A percentile compares a stretch with the other conserved stretches of the same genome.
Conservation (phyloP, 2,797 vertebrate species). For the Hyperoplus lanceolatus region DNA sequence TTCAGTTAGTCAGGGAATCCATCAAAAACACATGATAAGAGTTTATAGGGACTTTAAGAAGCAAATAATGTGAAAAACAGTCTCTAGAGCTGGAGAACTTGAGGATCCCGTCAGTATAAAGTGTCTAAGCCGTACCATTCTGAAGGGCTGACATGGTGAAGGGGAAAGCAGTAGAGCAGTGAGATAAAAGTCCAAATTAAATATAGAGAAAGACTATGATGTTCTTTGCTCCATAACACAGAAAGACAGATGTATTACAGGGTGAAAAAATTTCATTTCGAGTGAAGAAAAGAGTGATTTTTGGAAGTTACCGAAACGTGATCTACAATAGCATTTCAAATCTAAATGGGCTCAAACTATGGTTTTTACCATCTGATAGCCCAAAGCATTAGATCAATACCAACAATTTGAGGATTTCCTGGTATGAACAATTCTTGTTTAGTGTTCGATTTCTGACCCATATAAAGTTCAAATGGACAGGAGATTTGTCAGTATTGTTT, state of each 20-base stretch:
- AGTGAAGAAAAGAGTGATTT: not conserved
- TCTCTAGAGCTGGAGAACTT: not conserved
- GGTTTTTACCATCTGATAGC: not conserved
- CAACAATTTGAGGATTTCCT: not conserved
- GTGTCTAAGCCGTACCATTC: conserved; percentile 23
- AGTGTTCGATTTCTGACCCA: not conserved
- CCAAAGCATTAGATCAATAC: not conserved
- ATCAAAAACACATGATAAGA: conserved; percentile 32
- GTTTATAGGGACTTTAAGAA: conserved; percentile 27
- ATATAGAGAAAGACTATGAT: conserved; percentile 20
- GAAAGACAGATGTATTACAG: not conserved
- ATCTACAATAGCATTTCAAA: not conserved
- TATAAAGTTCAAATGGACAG: not conserved
- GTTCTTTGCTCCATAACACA: conserved; percentile 11
- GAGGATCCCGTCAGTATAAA: conserved; percentile 3
- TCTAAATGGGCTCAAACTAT: not conserved
- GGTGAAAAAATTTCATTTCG: conserved; percentile 6
- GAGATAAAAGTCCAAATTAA: conserved; percentile 23
- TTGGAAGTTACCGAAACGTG: not conserved
- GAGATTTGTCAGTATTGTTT: not conserved
- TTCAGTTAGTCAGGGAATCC: conserved; percentile 23
- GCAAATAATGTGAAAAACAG: conserved; percentile 7
- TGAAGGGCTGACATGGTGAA: conserved; percentile 61
- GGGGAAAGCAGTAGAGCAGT: conserved; percentile 20
- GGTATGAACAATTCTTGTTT: not conserved